Conservation (phyloP, 2,888 invertebrate species). For the Gandaritis pyraliata region DNA sequence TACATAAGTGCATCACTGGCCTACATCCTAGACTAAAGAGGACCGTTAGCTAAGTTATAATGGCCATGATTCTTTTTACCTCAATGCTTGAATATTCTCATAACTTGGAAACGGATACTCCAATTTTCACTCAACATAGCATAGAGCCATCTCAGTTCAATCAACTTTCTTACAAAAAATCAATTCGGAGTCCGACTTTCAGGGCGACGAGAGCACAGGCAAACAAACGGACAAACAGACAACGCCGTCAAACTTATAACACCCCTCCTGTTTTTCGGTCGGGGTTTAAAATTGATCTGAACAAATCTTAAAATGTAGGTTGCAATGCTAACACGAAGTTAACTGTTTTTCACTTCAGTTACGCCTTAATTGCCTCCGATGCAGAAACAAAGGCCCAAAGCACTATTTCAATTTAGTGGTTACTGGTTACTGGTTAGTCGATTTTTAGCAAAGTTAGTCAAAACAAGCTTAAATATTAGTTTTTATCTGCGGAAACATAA, state of each 20-base stretch:
- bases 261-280: no score
- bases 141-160: no score
- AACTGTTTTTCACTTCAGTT: constrained; percentile 38
- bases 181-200: no score
- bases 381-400: constrained; percentile 66
- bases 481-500: no score
- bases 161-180: no score
- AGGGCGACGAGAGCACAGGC: no score
- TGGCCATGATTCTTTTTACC: not conserved
- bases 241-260: no score
- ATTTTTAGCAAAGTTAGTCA: constrained; percentile 38
- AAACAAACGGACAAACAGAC: no score
- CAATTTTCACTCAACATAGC: no score
- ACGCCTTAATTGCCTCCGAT: constrained; percentile 69
- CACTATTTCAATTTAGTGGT: constrained; percentile 64
- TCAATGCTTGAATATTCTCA: no score
- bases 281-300: not conserved
- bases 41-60: constrained; percentile 14
- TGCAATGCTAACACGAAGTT: not conserved
- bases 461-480: no score
- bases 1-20: constrained; percentile 72
- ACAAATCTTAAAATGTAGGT: not conserved
- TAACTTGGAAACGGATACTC: no score
- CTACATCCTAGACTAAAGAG: constrained; percentile 25
- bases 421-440: constrained; percentile 51